Evolutionary conservation across 2,113 vertebrate genomes (phyloP), one percentile per base, ranked within the genome.

Genomic region (Oncorhynchus kisutch): DNA sequence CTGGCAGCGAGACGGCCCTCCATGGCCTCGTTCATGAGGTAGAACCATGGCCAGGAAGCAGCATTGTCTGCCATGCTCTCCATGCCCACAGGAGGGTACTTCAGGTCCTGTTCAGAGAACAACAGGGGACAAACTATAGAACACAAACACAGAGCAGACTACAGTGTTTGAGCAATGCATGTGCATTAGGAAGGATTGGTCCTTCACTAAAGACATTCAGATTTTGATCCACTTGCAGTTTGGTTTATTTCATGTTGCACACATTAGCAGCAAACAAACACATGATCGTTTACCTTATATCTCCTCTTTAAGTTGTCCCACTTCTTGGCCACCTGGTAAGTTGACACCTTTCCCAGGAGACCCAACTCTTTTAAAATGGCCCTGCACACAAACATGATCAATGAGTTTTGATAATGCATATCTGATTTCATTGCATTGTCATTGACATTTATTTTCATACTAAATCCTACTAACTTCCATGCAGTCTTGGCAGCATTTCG

Each of bases 281-380:
- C 16, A 8, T 7, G 9, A 22, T 57, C 3, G 20, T 18, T 6
- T 67, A 92, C 92, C 93, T 94, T 94, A 73, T 93, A 94, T 81
- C 92, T 87, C 57, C 91, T 90, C 78, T 94, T 94, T 72, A 94
- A 87, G 64, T 94, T 94, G 88, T 94, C 93, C 93, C 93, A 94
- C 59, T 94, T 94, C 81, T 94, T 94, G 1, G 92, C 88, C 81
- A 93, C 87, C 82, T 94, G 93, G 71, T 91, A 90, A 29, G 92
- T 92, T 13, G 92, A 92, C 31, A 93, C 87, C 34, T 89, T 93
- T 0, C 91, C 93, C 67, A 88, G 89, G 69, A 94, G 86, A 0
- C 92, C 88, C 25, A 94, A 81, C 84, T 93, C 92, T 78, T 87
- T 92, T 71, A 94, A 80, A 78, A 94, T 93, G 76, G 92, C 91